Evolutionary conservation across 2,888 invertebrate species (phyloP).

Genomic region (Scotopteryx bipunctaria): DNA sequence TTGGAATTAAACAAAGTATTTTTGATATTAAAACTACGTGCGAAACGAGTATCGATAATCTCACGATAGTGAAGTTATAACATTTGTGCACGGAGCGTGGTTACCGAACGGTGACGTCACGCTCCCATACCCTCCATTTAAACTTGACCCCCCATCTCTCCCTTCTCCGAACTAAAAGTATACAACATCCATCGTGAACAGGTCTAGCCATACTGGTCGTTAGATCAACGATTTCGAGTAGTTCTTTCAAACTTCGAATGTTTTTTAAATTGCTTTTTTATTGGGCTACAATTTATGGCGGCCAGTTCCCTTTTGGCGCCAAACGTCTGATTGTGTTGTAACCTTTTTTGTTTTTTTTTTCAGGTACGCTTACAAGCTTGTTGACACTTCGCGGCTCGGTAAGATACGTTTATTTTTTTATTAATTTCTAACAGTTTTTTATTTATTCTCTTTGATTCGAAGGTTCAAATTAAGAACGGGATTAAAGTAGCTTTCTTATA

Average conservation of each 20-base stretch:
- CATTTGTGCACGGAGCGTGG: constrained; percentile 69
- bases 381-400: constrained; percentile 35
- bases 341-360: constrained; percentile 37
- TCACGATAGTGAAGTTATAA: constrained; percentile 44
- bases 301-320: constrained; percentile 69
- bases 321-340: constrained; percentile 46
- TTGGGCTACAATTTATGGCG: constrained; percentile 76
- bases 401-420: constrained; percentile 28
- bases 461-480: too few relatives aligned
- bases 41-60: constrained; percentile 39
- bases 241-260: constrained; percentile 72
- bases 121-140: constrained; percentile 58
- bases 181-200: constrained; percentile 33
- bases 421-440: neutral
- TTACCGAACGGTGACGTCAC: constrained; percentile 78
- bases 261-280: constrained; percentile 80
- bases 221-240: constrained; percentile 46
- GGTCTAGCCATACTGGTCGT: constrained; percentile 45
- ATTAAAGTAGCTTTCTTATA: too few relatives aligned
- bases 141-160: constrained; percentile 44
- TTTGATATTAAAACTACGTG: constrained; percentile 34
- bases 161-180: constrained; percentile 39
- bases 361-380: constrained; percentile 38
- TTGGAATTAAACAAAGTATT: constrained; percentile 19
- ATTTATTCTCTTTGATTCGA: neutral